phyloP scores from a whole-genome alignment of 2,888 invertebrate species.

The Chrysotoxum bicinctum region DNA sequence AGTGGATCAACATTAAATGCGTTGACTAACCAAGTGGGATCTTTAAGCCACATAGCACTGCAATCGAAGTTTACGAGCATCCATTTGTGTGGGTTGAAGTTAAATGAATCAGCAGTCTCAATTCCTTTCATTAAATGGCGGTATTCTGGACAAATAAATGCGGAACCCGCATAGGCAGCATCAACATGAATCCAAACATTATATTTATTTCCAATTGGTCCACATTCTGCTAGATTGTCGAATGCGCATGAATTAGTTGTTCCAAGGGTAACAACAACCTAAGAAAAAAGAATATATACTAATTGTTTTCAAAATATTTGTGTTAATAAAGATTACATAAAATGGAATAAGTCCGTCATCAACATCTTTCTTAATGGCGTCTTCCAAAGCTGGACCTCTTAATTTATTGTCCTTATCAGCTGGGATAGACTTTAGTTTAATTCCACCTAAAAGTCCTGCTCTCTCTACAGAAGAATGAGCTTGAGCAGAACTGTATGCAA shows the following conservation, averaged over 20 bases:
- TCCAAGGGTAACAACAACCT: constrained; percentile 94
- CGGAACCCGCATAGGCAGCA: constrained; percentile 97
- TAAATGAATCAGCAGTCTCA: constrained; percentile 96
- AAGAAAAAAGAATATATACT: constrained; percentile 67
- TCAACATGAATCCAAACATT: constrained; percentile 97
- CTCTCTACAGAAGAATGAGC: constrained; percentile 97
- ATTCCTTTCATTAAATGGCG: constrained; percentile 93
- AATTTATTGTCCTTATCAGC: constrained; percentile 88
- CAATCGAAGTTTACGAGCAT: constrained; percentile 99
- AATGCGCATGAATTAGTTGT: constrained; percentile 98
- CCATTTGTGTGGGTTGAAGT: constrained; percentile 99
- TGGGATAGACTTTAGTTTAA: constrained; percentile 88
- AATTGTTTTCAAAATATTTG: not conserved
- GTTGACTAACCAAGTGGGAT: constrained; percentile 93
- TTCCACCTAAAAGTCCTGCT: constrained; percentile 94
- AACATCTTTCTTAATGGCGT: constrained; percentile 92
- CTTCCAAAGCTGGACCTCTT: constrained; percentile 88
- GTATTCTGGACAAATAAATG: constrained; percentile 98
- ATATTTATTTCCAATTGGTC: constrained; percentile 90
- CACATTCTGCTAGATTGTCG: constrained; percentile 93
- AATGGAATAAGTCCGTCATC: constrained; percentile 96
- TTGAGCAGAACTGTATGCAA: constrained; percentile 94
- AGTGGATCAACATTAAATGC: constrained; percentile 99
- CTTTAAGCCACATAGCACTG: constrained; percentile 98
- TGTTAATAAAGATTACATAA: constrained; percentile 87